Evolutionary conservation across 1,140 invertebrate genomes (phyloP).

Genomic region (Scaptomyza hsui): DNA sequence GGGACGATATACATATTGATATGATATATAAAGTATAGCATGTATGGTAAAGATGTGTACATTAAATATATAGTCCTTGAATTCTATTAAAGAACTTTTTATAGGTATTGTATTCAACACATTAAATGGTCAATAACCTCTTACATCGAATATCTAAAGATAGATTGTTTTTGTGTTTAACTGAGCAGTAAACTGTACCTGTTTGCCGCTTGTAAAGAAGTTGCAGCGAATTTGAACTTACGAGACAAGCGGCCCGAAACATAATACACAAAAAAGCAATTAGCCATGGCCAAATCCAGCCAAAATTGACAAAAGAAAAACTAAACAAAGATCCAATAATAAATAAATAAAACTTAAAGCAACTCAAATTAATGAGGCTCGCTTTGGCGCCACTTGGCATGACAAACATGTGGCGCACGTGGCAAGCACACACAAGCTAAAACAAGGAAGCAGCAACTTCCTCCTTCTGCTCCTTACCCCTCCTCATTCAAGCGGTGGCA

Average conservation of each 20-base stretch:
- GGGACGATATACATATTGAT: constrained; percentile 10
- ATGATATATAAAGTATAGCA: background rate
- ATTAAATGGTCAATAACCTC: background rate
- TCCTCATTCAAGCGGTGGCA: constrained; percentile 2
- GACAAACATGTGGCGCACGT: constrained; percentile 79
- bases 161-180: background rate
- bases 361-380: constrained; percentile 79
- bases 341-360: constrained; percentile 81
- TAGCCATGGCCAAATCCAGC: constrained; percentile 51
- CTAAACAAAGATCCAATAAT: constrained; percentile 56
- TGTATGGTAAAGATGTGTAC: background rate
- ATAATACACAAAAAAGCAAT: constrained; percentile 62
- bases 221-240: background rate
- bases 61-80: too few relatives aligned
- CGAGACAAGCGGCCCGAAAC: background rate
- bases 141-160: background rate
- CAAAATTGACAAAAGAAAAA: constrained; percentile 22
- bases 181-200: constrained; percentile 3
- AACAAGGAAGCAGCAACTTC: background rate
- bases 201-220: background rate
- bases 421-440: constrained; percentile 55
- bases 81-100: too few relatives aligned
- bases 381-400: constrained; percentile 73
- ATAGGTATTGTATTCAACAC: too few relatives aligned
- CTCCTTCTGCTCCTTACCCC: background rate